phyloP scores from a whole-genome alignment of 2,797 vertebrate genomes.

The Acrocephalus scirpaceus region DNA sequence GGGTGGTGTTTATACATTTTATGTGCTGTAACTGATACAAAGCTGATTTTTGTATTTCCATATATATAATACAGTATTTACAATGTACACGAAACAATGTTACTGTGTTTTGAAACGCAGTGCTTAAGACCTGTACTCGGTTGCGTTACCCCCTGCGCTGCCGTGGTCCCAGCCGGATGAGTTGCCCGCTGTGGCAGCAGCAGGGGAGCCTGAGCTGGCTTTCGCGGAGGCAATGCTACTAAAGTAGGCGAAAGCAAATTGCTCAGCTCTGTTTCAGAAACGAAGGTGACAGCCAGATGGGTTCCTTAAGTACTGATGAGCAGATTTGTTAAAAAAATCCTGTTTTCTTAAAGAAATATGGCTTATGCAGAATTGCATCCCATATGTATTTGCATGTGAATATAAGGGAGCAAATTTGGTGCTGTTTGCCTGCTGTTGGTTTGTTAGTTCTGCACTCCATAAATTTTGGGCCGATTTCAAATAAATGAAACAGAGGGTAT shows the following conservation, averaged over 20 bases:
- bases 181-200: neutral
- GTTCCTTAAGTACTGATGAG: neutral
- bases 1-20: neutral
- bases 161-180: neutral
- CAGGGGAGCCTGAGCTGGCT: neutral
- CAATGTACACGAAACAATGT: neutral
- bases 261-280: neutral
- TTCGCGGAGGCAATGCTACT: neutral
- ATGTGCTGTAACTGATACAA: neutral
- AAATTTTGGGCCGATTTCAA: neutral
- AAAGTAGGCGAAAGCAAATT: neutral
- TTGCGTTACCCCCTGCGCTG: neutral
- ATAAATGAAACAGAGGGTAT: neutral
- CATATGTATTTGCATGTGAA: neutral
- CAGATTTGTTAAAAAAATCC: neutral
- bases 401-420: neutral
- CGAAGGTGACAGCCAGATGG: neutral
- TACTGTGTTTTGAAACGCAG: neutral
- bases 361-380: neutral
- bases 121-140: neutral
- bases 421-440: neutral
- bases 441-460: neutral
- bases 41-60: neutral
- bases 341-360: neutral
- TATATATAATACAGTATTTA: fast-evolving